These are phyloP conservation scores for Clarias fuscus DNA, from an alignment of 2,797 vertebrate genomes.

Conservation along the genomic window DNA sequence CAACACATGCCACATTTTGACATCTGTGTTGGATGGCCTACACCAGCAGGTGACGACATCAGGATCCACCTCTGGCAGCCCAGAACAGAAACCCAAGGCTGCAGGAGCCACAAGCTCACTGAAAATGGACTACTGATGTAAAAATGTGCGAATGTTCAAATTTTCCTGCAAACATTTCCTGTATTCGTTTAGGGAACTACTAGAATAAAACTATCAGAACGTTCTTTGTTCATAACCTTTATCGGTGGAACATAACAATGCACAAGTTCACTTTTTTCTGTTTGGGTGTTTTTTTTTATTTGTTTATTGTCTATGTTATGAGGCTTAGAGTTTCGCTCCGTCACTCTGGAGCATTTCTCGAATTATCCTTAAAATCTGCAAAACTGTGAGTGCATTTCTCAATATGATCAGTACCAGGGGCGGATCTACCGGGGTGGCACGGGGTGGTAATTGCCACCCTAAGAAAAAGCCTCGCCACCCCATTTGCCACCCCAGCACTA, in stretches of 20 bases:
- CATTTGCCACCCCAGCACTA: too few relatives aligned
- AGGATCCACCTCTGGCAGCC: not conserved
- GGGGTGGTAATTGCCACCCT: too few relatives aligned
- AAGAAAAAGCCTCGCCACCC: too few relatives aligned
- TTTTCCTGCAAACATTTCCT: not conserved
- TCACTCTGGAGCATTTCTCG: too few relatives aligned
- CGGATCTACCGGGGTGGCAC: too few relatives aligned
- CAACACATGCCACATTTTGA: not conserved
- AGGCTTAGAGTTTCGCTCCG: too few relatives aligned
- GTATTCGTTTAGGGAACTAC: not conserved
- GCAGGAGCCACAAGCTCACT: not conserved
- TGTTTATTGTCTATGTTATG: not conserved
- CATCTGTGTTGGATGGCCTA: not conserved
- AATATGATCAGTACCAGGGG: too few relatives aligned
- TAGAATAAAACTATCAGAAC: not conserved
- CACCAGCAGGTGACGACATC: not conserved
- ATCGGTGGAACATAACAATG: not conserved
- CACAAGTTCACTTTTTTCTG: not conserved
- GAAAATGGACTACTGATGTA: not conserved
- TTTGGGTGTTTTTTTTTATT: not conserved
- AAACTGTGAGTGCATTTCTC: too few relatives aligned
- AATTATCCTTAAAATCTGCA: too few relatives aligned
- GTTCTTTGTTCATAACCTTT: not conserved
- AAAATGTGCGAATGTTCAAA: not conserved
- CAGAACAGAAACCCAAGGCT: not conserved